phyloP scores from a whole-genome alignment of 2,888 invertebrate genomes.

The Meganola albula region DNA sequence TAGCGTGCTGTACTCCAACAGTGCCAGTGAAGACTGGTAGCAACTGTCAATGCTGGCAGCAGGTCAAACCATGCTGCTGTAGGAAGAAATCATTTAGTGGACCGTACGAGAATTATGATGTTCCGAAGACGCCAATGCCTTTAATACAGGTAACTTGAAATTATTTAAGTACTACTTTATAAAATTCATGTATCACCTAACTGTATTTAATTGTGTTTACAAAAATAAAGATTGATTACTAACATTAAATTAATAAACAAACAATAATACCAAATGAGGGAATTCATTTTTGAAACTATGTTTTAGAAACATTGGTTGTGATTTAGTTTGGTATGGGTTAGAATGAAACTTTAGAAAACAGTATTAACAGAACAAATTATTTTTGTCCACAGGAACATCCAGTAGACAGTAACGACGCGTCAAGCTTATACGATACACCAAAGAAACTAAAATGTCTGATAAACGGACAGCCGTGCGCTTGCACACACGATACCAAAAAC shows the following conservation, averaged over 20 bases:
- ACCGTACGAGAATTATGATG: constrained; percentile 88
- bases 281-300: too few relatives aligned
- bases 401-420: constrained; percentile 46
- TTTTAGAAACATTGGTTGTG: too few relatives aligned
- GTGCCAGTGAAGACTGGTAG: constrained; percentile 74
- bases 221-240: too few relatives aligned
- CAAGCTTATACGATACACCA: constrained; percentile 85
- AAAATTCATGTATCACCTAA: too few relatives aligned
- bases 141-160: constrained; percentile 69
- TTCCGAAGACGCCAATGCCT: constrained; percentile 83
- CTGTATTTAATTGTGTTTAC: too few relatives aligned
- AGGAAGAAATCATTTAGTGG: constrained; percentile 68
- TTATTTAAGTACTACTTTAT: too few relatives aligned
- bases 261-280: too few relatives aligned
- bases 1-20: constrained; percentile 73
- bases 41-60: constrained; percentile 64
- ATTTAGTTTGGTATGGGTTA: too few relatives aligned
- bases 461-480: constrained; percentile 75
- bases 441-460: constrained; percentile 84
- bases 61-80: constrained; percentile 54
- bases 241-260: too few relatives aligned
- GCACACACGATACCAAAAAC: constrained; percentile 58
- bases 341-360: too few relatives aligned
- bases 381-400: constrained; percentile 63
- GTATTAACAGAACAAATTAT: too few relatives aligned